Evolutionary conservation across 2,113 vertebrate species (phyloP), one percentile per base, ranked within the genome.

Genomic region (Neoarius graeffei): DNA sequence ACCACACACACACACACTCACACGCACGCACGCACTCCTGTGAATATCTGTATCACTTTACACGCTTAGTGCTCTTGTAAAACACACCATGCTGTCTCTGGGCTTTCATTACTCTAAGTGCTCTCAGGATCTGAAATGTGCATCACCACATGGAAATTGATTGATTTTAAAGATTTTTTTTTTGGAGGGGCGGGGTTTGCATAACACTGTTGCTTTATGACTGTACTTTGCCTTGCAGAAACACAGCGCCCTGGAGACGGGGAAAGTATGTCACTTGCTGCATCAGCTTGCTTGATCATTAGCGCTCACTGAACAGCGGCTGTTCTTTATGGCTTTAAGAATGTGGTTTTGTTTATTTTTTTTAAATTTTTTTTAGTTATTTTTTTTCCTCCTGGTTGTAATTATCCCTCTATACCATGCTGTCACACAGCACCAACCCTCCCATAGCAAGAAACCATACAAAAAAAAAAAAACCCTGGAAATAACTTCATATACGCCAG

Each of bases 211-310:
- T 86, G 94, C 92, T 94, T 87, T 94, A 92, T 94, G 92, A 94
- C 92, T 96, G 92, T 95, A 93, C 94, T 88, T 95, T 94, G 92
- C 94, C 94, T 95, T 95, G 90, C 95, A 96, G 95, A 95, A 93
- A 95, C 95, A 93, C 95, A 95, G 91, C 93, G 93, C 91, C 94
- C 94, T 89, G 93, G 93, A 93, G 95, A 94, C 93, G 92, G 93
- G 90, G 94, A 94, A 95, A 96, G 95, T 96, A 96, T 92, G 95
- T 96, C 91, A 89, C 88, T 90, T 88, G 92, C 93, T 94, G 92
- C 92, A 94, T 94, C 89, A 93, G 89, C 89, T 91, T 91, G 90
- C 88, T 89, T 64, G 83, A 89, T 27, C 91, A 42, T 64, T 91
- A 91, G 84, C 80, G 57, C 76, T 84, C 85, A 25, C 48, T 81